phyloP scores from a whole-genome alignment of 2,888 invertebrate species.

The Xanthia icteritia region DNA sequence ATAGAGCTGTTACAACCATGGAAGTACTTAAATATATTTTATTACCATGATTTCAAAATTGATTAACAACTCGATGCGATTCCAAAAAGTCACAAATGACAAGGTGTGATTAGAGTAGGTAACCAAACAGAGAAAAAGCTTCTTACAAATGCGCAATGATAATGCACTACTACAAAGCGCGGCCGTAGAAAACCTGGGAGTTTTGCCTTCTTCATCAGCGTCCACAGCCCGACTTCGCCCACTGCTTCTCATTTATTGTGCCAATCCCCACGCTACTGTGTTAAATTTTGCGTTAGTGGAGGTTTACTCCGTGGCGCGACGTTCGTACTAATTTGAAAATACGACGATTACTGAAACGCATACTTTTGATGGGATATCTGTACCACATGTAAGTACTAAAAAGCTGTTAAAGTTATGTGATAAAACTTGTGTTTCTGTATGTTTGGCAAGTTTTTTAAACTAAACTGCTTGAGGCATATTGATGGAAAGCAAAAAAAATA shows the following conservation, averaged over 20 bases:
- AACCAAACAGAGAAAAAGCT: neutral
- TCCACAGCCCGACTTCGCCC: too few species aligned
- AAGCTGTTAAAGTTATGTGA: neutral
- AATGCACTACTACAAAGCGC: neutral
- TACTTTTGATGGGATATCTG: neutral
- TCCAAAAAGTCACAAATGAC: neutral
- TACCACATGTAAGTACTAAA: neutral
- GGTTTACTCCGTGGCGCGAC: neutral
- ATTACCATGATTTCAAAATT: neutral
- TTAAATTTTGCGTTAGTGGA: neutral
- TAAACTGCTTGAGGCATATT: neutral
- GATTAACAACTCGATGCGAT: neutral
- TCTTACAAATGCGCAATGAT: neutral
- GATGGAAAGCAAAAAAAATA: neutral
- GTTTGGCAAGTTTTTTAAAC: neutral
- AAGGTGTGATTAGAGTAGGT: neutral
- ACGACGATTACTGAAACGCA: neutral
- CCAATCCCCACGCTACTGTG: neutral
- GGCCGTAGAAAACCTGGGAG: neutral
- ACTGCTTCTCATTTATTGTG: too few species aligned
- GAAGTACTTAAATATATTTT: neutral
- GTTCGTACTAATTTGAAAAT: neutral
- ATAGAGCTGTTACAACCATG: neutral
- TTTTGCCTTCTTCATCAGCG: too few species aligned
- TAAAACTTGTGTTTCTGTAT: constrained; percentile 20